Evolutionary conservation across 2,888 invertebrate genomes (phyloP).

Genomic region (Himalopsyche kuldschensis): DNA sequence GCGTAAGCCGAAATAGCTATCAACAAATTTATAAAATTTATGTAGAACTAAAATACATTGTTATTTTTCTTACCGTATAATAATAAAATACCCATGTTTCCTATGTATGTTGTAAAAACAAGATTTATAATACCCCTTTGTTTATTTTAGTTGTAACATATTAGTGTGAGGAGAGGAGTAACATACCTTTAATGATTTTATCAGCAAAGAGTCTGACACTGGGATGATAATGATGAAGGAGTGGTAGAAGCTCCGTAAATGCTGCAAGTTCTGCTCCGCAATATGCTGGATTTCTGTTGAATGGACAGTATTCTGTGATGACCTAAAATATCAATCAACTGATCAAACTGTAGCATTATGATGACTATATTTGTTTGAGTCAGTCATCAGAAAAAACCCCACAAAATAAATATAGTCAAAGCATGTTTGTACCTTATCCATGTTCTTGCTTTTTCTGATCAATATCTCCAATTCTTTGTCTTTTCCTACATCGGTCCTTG

Average conservation of each 20-base stretch:
- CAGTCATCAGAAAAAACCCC: no score
- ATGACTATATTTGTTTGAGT: no score
- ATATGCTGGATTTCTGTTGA: conserved; percentile 81
- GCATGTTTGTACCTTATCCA: conserved; percentile 51
- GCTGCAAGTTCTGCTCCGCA: conserved; percentile 75
- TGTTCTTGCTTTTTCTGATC: conserved; percentile 52
- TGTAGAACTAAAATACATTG: no score
- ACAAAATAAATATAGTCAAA: no score
- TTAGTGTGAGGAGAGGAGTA: neutral
- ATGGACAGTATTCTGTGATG: conserved; percentile 64
- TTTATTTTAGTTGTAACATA: no score
- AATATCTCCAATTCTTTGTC: conserved; percentile 50
- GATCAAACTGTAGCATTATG: neutral
- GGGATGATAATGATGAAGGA: conserved; percentile 86
- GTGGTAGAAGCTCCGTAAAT: conserved; percentile 72
- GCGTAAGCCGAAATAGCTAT: no score
- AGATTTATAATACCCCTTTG: no score
- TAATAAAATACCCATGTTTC: no score
- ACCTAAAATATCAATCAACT: conserved; percentile 45
- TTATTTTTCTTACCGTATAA: no score
- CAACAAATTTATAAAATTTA: no score
- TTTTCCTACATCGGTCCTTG: conserved; percentile 42
- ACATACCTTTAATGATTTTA: conserved; percentile 70
- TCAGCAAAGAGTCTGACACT: conserved; percentile 86
- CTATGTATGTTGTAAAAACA: no score